Percentiles rank a stretch among this genome's conserved stretches.
Conservation (phyloP, 2,888 invertebrate genomes). For the Nephrocerus scutellatus region DNA sequence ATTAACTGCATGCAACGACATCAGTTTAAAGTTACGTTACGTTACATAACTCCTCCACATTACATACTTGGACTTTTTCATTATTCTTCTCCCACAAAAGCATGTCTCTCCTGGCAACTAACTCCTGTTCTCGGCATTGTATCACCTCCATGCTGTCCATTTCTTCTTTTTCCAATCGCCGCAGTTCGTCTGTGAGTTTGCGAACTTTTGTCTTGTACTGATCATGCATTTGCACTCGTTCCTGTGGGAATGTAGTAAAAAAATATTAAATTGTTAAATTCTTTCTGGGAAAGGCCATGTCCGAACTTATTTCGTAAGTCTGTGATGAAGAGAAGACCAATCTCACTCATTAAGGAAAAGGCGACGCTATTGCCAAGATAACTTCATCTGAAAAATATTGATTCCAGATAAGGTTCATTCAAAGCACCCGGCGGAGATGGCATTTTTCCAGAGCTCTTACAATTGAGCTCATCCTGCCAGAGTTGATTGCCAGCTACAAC, state of each 20-base stretch:
- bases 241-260: slow-evolving; percentile 34
- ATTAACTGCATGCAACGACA: no score
- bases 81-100: slow-evolving; percentile 47
- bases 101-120: slow-evolving; percentile 46
- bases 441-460: no score
- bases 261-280: not conserved
- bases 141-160: slow-evolving; percentile 53
- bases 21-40: slow-evolving; percentile 2
- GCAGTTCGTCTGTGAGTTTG: slow-evolving; percentile 49
- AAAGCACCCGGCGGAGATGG: no score
- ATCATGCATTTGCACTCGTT: slow-evolving; percentile 49
- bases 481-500: no score
- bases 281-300: no score
- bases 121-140: slow-evolving; percentile 51
- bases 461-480: no score
- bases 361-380: no score
- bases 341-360: no score
- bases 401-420: no score
- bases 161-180: slow-evolving; percentile 49
- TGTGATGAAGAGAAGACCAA: no score
- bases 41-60: not conserved
- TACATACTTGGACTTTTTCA: slow-evolving; percentile 45
- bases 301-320: no score
- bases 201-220: slow-evolving; percentile 46
- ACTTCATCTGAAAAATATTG: no score